phyloP scores from a whole-genome alignment of 2,797 vertebrate genomes.

The Propithecus perrieri region DNA sequence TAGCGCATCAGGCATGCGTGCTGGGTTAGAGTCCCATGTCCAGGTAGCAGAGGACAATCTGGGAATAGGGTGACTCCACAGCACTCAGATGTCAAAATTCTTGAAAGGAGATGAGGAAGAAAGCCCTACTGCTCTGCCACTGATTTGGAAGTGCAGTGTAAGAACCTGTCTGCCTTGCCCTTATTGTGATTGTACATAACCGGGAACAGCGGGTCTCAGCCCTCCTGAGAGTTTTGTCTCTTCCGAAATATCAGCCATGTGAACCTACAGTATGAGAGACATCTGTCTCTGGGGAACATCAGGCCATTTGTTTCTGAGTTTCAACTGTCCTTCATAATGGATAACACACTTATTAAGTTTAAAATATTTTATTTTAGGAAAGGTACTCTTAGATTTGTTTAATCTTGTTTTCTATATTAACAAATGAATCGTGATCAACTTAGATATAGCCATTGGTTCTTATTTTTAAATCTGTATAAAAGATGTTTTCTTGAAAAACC shows the following conservation, averaged over 20 bases:
- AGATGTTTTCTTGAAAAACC: conserved; percentile 58
- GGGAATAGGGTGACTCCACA: background rate
- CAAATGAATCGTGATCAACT: conserved; percentile 49
- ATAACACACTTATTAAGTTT: conserved; percentile 34
- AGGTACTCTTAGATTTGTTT: conserved; percentile 43
- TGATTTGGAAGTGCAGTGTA: background rate
- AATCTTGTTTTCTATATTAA: conserved; percentile 42
- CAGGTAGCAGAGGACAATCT: background rate
- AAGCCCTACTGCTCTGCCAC: background rate
- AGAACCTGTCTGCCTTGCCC: background rate
- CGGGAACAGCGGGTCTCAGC: background rate
- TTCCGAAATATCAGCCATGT: background rate
- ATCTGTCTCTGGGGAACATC: background rate
- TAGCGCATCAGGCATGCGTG: background rate
- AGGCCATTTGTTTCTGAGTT: background rate
- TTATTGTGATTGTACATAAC: background rate
- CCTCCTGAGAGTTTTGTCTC: background rate
- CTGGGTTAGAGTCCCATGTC: background rate
- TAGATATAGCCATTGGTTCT: conserved; percentile 43
- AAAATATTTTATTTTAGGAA: conserved; percentile 76
- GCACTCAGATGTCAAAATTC: background rate
- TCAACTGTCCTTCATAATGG: background rate
- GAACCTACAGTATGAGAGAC: background rate
- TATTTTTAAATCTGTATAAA: conserved; percentile 65
- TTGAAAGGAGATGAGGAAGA: background rate